Conservation (phyloP, 2,888 invertebrate genomes). For the Ophion slaviceki region DNA sequence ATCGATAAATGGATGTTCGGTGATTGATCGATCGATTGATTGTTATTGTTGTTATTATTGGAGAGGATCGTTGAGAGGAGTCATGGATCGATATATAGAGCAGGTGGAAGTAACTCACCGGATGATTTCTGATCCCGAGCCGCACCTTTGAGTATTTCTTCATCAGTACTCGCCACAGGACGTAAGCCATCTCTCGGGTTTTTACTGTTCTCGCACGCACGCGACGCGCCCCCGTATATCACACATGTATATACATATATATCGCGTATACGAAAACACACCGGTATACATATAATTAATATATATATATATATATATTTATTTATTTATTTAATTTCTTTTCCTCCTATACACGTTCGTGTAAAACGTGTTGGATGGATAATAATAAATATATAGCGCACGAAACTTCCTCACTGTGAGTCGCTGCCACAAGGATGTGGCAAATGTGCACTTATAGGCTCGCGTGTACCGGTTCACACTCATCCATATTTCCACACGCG, state of each 20-base stretch:
- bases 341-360: background rate
- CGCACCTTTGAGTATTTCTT: conserved; percentile 86
- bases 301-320: background rate
- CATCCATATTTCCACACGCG: conserved; percentile 54
- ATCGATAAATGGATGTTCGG: background rate
- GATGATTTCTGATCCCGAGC: conserved; percentile 83
- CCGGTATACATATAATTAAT: no score
- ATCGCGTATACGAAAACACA: no score
- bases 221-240: conserved; percentile 41
- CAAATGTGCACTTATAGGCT: conserved; percentile 51
- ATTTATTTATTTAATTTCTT: conserved; percentile 3
- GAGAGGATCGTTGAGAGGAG: background rate
- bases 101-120: conserved; percentile 76
- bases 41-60: background rate
- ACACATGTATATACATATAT: background rate
- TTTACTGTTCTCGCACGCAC: conserved; percentile 56
- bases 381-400: conserved; percentile 45
- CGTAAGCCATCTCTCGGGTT: conserved; percentile 85
- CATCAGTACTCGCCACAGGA: conserved; percentile 86
- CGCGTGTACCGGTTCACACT: conserved; percentile 60
- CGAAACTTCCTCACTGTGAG: conserved; percentile 42
- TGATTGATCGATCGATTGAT: background rate
- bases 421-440: background rate
- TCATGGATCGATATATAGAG: background rate
- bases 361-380: conserved; percentile 7